Base-by-base conservation (phyloP, 2,888 invertebrate genomes). In the Drosophila recens region DNA sequence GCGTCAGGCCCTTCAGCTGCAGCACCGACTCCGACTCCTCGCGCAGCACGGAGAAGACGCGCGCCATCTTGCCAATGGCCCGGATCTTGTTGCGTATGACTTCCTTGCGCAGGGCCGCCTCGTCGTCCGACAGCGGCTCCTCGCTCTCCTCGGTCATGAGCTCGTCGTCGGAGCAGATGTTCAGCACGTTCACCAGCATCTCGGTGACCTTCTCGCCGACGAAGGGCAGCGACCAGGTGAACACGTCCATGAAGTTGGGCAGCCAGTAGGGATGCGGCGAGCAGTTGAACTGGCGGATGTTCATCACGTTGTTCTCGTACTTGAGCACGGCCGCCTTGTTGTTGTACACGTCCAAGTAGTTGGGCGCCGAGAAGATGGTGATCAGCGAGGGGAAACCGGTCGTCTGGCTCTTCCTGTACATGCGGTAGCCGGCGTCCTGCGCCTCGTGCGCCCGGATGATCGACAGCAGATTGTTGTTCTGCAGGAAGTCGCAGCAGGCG, bases 291-390 rank as follows among this genome's bases (percentile, higher is more conserved):
- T 99, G 99, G 92, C 99, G 96, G 91, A 99, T 99, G 94, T 99
- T 99, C 99, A 99, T 99, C 91, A 99, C 99, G 95, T 99, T 99
- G 94, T 99, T 99, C 95, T 99, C 99, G 94, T 99, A 99, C 94
- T 99, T 99, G 92, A 99, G 95, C 93, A 99, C 99, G 92, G 99
- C 99, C 93, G 99, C 99, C 95, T 98, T 99, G 94, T 99, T 99
- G 94, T 99, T 99, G 94, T 99, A 99, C 87, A 99, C 99, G 95
- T 99, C 99, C 95, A 99, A 95, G 94, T 99, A 99, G 94, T 99
- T 99, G 89, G 99, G 99, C 93, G 99, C 99, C 92, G 99, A 99
- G 94, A 99, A 99, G 94, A 99, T 99, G 90, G 99, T 99, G 92
- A 99, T 99, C 92, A 99, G 96, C 93, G 99, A 99, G 90, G 99